A percentile compares a stretch with the other conserved stretches of the same genome.
These are phyloP conservation scores for Apeira syringaria DNA, from an alignment of 2,888 invertebrate genomes.

Conservation along the genomic window DNA sequence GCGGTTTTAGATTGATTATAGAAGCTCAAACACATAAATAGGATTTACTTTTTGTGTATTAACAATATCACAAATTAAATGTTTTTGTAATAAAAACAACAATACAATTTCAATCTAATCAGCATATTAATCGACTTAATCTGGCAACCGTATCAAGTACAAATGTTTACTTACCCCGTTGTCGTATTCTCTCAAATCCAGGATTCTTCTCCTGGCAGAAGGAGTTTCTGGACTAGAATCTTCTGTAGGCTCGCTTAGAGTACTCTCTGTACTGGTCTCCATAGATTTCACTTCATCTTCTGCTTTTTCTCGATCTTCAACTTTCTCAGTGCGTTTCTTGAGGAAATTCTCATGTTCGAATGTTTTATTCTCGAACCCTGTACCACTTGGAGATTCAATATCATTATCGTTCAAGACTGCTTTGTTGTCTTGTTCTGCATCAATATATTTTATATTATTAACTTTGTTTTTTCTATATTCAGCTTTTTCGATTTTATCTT, in stretches of 20 bases:
- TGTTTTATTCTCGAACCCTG: constrained; percentile 77
- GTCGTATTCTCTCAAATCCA: constrained; percentile 64
- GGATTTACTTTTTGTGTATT: no score
- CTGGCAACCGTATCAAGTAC: constrained; percentile 2
- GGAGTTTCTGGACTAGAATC: constrained; percentile 71
- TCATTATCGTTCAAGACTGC: constrained; percentile 63
- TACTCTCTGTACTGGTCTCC: constrained; percentile 76
- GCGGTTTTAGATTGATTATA: no score
- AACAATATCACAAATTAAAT: no score
- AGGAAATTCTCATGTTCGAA: constrained; percentile 77
- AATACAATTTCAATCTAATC: no score
- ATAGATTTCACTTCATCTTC: constrained; percentile 67
- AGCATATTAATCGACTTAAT: constrained; percentile 18
- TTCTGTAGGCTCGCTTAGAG: constrained; percentile 67
- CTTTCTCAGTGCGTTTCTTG: constrained; percentile 69
- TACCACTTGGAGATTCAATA: constrained; percentile 72
- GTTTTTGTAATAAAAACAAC: no score
- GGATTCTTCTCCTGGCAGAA: constrained; percentile 57
- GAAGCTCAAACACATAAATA: no score
- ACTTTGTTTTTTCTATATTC: constrained; percentile 48
- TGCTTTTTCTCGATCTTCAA: constrained; percentile 16
- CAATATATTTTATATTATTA: constrained; percentile 61
- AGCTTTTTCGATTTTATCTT: constrained; percentile 40
- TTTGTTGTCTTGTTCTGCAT: constrained; percentile 58
- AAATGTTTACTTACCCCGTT: constrained; percentile 62